Base-by-base conservation (phyloP, 2,797 vertebrate species). In the Megaceryle alcyon region DNA sequence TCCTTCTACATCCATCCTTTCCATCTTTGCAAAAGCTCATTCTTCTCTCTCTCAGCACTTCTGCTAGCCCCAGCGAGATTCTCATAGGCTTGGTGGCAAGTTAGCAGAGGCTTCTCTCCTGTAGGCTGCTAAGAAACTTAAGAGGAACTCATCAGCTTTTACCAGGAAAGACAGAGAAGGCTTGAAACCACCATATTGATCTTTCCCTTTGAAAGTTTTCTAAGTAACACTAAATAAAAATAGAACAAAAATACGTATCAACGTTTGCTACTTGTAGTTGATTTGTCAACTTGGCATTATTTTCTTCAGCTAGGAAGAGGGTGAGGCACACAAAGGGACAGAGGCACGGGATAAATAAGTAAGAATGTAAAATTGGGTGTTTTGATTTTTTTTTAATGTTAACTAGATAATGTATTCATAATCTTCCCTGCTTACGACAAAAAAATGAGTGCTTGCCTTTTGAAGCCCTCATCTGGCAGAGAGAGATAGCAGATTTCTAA, bases 401-500 rank as follows among this genome's bases (percentile, higher is more conserved):
- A 97, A 97, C 95, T 94, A 94, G 96, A 92, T 97, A 97, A 97
- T 97, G 87, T 97, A 97, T 97, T 97, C 97, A 96, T 96, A 96
- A 97, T 97, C 95, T 94, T 94, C 91, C 68, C 91, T 88, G 94
- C 97, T 96, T 96, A 97, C 63, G 76, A 95, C 94, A 92, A 92
- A 78, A 90, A 96, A 97, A 90, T 68, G 91, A 97, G 93, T 95
- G 91, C 94, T 96, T 31, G 90, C 94, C 96, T 97, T 97, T 96
- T 97, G 97, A 97, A 97, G 95, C 94, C 96, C 95, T 97, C 97
- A 95, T 96, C 97, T 97, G 97, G 97, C 95, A 96, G 93, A 81
- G 94, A 92, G 96, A 97, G 97, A 97, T 97, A 97, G 96, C 97
- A 97, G 95, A 96, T 97, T 97, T 97, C 96, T 96, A 96, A 97